phyloP scores from a whole-genome alignment of 92 coral and sea anemone genomes.

The Porites divaricata region DNA sequence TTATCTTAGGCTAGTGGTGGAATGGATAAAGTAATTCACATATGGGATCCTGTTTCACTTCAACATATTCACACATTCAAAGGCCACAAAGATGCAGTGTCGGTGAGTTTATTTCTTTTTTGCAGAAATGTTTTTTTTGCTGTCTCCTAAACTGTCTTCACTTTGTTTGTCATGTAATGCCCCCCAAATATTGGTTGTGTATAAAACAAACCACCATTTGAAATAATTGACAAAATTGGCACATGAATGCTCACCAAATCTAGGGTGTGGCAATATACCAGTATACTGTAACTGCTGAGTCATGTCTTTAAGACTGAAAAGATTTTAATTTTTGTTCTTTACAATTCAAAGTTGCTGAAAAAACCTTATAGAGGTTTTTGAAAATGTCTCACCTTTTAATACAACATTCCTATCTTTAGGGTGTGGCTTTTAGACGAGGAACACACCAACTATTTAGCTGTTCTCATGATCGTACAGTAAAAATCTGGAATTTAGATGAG shows the following conservation, averaged over 20 bases:
- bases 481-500: constrained; percentile 98
- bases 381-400: too few relatives aligned
- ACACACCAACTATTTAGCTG: constrained; percentile 93
- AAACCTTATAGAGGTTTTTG: too few relatives aligned
- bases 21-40: constrained; percentile 82
- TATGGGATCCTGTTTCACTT: constrained; percentile 85
- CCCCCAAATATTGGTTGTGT: too few relatives aligned
- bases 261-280: too few relatives aligned
- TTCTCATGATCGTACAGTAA: constrained; percentile 90
- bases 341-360: too few relatives aligned
- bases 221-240: too few relatives aligned
- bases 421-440: constrained; percentile 92
- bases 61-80: constrained; percentile 84
- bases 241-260: too few relatives aligned
- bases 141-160: background rate
- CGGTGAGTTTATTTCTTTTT: constrained; percentile 71
- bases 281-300: too few relatives aligned
- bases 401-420: constrained; percentile 42
- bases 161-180: too few relatives aligned
- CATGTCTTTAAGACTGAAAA: too few relatives aligned
- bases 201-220: too few relatives aligned
- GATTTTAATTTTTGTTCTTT: too few relatives aligned
- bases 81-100: constrained; percentile 90
- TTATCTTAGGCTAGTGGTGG: constrained; percentile 91
- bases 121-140: background rate